Evolutionary conservation across 2,797 vertebrate genomes (phyloP).

Genomic region (Peromyscus eremicus): DNA sequence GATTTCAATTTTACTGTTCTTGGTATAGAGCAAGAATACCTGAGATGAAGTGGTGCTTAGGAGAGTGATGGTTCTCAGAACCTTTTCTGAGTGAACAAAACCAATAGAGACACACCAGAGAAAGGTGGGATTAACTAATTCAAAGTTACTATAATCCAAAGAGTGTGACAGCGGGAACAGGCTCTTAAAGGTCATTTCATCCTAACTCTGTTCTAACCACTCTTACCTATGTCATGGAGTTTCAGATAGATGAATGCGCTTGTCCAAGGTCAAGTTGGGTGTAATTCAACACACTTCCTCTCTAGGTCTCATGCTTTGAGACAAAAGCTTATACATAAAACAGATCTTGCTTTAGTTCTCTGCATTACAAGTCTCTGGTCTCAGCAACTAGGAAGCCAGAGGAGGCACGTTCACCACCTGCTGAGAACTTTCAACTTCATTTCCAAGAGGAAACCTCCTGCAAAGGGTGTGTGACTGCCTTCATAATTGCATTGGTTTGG

Average conservation of each 20-base stretch:
- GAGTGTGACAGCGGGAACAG: background rate
- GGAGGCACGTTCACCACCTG: background rate
- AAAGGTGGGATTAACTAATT: background rate
- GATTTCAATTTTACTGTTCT: background rate
- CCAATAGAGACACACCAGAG: background rate
- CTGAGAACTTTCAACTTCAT: slow-evolving; percentile 33
- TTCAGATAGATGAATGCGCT: background rate
- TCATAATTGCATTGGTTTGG: background rate
- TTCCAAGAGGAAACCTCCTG: slow-evolving; percentile 28
- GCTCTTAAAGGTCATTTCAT: background rate
- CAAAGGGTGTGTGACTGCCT: background rate
- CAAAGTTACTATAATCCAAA: background rate
- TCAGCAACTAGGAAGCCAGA: slow-evolving; percentile 37
- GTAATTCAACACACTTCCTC: background rate
- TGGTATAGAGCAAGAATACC: background rate
- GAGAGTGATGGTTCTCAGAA: background rate
- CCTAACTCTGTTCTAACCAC: background rate
- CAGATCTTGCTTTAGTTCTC: slow-evolving; percentile 16
- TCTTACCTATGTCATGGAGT: background rate
- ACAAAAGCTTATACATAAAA: slow-evolving; percentile 33
- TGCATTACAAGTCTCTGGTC: slow-evolving; percentile 1
- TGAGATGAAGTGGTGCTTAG: background rate
- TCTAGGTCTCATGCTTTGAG: slow-evolving; percentile 3
- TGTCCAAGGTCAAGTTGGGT: slow-evolving; percentile 25
- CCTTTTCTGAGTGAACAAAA: background rate